Conservation (phyloP, 2,797 vertebrate species). For the Helostoma temminkii region DNA sequence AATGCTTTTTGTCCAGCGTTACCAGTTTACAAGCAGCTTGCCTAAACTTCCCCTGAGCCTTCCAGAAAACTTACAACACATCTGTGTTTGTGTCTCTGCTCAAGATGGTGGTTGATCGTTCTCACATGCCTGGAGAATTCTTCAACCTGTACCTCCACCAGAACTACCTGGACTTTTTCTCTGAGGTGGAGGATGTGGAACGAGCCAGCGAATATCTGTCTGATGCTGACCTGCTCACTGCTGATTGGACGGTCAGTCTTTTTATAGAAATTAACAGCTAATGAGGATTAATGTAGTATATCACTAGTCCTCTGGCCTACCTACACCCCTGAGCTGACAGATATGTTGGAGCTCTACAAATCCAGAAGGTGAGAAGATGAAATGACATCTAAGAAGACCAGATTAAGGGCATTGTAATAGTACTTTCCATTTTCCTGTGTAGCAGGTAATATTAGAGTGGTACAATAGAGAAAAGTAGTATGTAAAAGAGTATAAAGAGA, state of each 20-base stretch:
- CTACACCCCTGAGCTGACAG: too few relatives aligned
- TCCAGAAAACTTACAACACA: not conserved
- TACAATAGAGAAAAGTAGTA: not conserved
- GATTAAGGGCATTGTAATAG: not conserved
- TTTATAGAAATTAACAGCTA: not conserved
- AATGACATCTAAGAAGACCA: too few relatives aligned
- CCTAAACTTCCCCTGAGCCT: not conserved
- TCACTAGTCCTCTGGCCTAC: not conserved
- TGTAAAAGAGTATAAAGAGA: not conserved
- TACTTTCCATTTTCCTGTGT: too few relatives aligned
- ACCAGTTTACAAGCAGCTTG: not conserved
- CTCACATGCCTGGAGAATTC: conserved; percentile 90
- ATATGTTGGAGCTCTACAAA: not conserved
- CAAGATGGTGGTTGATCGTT: conserved; percentile 92
- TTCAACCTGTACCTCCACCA: conserved; percentile 98
- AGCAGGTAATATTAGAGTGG: not conserved
- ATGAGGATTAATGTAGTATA: not conserved
- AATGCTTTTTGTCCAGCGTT: not conserved
- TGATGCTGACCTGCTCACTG: conserved; percentile 89
- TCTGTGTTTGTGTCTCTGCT: not conserved
- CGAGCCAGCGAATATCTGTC: conserved; percentile 94
- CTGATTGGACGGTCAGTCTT: conserved; percentile 91
- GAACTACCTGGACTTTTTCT: conserved; percentile 95
- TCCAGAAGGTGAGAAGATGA: too few relatives aligned
- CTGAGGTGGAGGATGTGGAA: conserved; percentile 89